Base-by-base conservation (phyloP, 2,113 vertebrate species). In the Psittacus erithacus region DNA sequence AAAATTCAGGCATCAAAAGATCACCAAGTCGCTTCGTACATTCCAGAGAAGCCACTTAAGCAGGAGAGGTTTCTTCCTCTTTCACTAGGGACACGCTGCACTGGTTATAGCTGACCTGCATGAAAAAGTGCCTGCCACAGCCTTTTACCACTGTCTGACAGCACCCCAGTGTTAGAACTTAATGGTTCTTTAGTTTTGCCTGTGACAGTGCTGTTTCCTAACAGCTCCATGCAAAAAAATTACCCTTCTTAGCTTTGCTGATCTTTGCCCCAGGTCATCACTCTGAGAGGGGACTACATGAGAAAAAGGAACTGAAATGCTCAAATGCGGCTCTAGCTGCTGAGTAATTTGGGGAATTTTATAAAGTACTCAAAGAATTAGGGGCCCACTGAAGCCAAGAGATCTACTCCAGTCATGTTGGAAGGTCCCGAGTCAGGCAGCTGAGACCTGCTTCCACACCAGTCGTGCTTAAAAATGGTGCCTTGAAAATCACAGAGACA, bases 301-400 rank as follows among this genome's bases (percentile, higher is more conserved):
- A 74, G 22, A 67, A 93, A 90, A 86, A 77, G 76, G 59, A 94
- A 73, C 76, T 43, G 27, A 86, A 86, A 77, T 43, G 17, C 41
- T 55, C 16, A 28, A 41, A 38, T 6, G 18, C n/a, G 22, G 19
- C 41, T 88, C 22, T 33, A 64, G 15, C 31, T 63, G 38, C 75
- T 70, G 16, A 74, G 44, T 9, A 8, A 13, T 46, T 70, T 7
- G 14, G n/a, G 41, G 49, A 33, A 31, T 41, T 95, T 63, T 57
- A 27, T 10, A 9, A 71, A 82, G 55, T 13, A 6, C 14, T 13
- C 55, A 10, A 31, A 70, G 68, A 59, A 35, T 63, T 68, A 74
- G 75, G 39, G 47, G 39, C 43, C 23, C 0, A 1, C 33, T 55
- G 55, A 87, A 91, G 38, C 60, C 55, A 65, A 78, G 41, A 59